Evolutionary conservation across 2,113 vertebrate species (phyloP), one percentile per base, ranked within the genome.

Genomic region (Rynchops niger): DNA sequence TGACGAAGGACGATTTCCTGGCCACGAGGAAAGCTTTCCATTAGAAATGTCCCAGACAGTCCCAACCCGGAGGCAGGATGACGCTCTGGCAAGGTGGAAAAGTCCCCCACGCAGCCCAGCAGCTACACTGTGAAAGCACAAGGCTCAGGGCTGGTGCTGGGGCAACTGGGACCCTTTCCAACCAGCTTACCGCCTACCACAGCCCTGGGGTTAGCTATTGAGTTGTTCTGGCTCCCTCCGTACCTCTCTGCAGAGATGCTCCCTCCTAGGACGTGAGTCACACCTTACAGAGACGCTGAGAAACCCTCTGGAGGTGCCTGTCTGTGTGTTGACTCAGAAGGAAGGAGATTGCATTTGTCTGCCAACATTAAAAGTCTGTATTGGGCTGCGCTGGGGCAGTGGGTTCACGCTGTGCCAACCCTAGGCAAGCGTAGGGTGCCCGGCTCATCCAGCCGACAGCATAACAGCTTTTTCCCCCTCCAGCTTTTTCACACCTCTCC

Each of bases 91-190:
- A 9, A 73, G 32, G 27, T 43, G 59, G 34, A 14, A 21, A 49
- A 30, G 32, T 47, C 50, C n/a, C 30, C 25, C 17, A 32, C 0
- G 0, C 12, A 61, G 74, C 45, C 71, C n/a, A 22, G 80, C 52
- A 77, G 49, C 36, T 38, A 18, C 36, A 18, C 38, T 11, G 6
- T 8, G 6, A 38, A 59, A 72, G 18, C n/a, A 66, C 26, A n/a
- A 65, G 42, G 76, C 73, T 87, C 36, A 23, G 30, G 23, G 65
- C 71, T 86, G 26, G 23, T 14, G 2, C 74, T 56, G 85, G 58
- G 58, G 43, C 77, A 12, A 12, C 8, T 11, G 50, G 9, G 43
- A 69, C 34, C 21, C 19, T 63, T 85, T 36, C 59, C 63, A 47
- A 38, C 13, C n/a, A 62, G 15, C 23, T 59, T 25, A 3, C 22